Evolutionary conservation across 2,888 invertebrate species (phyloP).

Genomic region (Psylliodes chrysocephalus): DNA sequence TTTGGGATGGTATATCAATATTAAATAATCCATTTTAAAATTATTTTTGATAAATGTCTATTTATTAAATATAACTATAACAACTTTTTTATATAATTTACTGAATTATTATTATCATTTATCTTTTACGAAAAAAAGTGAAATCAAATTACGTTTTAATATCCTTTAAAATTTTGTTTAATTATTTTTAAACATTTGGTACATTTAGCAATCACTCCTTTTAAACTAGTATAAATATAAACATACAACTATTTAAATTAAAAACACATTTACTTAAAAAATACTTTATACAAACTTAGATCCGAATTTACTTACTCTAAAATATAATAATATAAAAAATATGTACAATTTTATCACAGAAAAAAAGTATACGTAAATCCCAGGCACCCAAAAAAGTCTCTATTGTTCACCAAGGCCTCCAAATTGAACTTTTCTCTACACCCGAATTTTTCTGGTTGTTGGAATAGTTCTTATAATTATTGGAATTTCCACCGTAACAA

Average conservation of each 20-base stretch:
- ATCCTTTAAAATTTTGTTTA: too few species aligned
- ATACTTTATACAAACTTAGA: background rate
- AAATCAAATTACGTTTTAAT: too few species aligned
- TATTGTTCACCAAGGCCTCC: constrained; percentile 32
- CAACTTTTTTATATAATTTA: too few species aligned
- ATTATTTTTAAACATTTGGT: too few species aligned
- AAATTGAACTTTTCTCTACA: constrained; percentile 16
- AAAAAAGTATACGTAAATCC: background rate
- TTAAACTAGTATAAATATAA: too few species aligned
- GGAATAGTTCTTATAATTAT: constrained; percentile 11
- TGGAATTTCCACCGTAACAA: constrained; percentile 27
- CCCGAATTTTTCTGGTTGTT: constrained; percentile 10
- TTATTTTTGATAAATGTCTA: too few species aligned
- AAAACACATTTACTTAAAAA: background rate
- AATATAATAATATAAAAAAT: constrained; percentile 1
- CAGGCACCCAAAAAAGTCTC: background rate
- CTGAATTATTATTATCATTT: too few species aligned
- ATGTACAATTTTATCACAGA: constrained; percentile 15
- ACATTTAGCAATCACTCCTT: too few species aligned
- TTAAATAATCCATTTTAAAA: too few species aligned
- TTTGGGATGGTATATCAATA: too few species aligned
- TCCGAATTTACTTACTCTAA: background rate
- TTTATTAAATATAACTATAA: too few species aligned
- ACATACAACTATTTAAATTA: background rate
- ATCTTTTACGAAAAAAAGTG: too few species aligned